Evolutionary conservation across 1,140 invertebrate genomes (phyloP).

Genomic region (Sarcophaga peregrina): DNA sequence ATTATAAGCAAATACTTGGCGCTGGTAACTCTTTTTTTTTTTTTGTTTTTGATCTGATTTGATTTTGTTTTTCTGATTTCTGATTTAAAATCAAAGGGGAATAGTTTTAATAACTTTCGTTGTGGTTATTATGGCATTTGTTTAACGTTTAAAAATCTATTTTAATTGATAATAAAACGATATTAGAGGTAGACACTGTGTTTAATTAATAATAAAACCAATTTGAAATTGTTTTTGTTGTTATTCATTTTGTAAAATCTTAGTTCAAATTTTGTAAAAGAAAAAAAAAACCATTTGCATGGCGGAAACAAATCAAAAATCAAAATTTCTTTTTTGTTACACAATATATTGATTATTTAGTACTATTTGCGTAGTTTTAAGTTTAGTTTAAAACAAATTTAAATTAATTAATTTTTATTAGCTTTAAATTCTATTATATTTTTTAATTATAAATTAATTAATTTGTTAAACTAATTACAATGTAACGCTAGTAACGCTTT

Average conservation of each 20-base stretch:
- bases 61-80: no score
- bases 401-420: slow-evolving; percentile 23
- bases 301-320: not conserved
- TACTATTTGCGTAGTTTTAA: not conserved
- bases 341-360: no score
- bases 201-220: not conserved
- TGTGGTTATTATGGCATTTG: not conserved
- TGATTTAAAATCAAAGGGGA: not conserved
- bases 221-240: slow-evolving; percentile 7
- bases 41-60: not conserved
- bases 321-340: not conserved
- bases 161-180: not conserved
- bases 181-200: not conserved
- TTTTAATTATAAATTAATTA: not conserved
- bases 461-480: not conserved
- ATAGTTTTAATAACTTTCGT: not conserved
- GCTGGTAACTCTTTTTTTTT: not conserved
- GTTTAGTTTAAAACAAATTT: not conserved
- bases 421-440: not conserved
- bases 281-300: not conserved
- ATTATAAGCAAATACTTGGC: not conserved
- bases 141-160: not conserved
- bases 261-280: not conserved
- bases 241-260: not conserved
- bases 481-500: no score